Conservation (phyloP, 2,113 vertebrate genomes). For the Bettongia penicillata region DNA sequence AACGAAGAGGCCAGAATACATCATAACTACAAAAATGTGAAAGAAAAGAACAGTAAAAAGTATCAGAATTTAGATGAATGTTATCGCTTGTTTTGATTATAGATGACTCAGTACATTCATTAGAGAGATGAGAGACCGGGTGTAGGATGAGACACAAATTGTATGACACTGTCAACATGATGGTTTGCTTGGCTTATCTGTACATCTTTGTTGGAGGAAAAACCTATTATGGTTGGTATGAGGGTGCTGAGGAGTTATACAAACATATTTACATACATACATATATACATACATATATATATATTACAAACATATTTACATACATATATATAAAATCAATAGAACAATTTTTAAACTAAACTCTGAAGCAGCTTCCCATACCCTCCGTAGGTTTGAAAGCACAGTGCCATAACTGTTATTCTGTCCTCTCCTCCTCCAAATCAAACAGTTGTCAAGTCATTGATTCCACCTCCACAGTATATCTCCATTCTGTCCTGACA, state of each 20-base stretch:
- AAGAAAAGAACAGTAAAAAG: background rate
- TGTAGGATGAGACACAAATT: background rate
- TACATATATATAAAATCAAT: no score
- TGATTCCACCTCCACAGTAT: background rate
- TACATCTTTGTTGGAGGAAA: background rate
- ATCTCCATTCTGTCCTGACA: background rate
- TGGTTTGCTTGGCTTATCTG: background rate
- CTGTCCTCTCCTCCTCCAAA: background rate
- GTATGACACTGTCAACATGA: background rate
- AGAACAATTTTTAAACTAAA: background rate
- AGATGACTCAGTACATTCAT: background rate
- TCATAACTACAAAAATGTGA: no score
- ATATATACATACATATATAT: no score
- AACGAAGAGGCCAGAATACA: no score
- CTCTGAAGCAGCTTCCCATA: background rate
- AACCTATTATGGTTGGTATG: background rate
- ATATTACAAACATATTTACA: no score
- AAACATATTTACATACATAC: no score
- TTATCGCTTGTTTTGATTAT: background rate
- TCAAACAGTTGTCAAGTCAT: background rate
- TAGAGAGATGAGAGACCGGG: background rate
- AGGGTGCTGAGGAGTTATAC: background rate
- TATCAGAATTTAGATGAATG: background rate
- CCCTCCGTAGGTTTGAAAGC: background rate
- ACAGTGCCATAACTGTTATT: background rate